Base-by-base conservation (phyloP, 37 sponge, comb jelly and placozoan species). In the Haliclona indistincta region DNA sequence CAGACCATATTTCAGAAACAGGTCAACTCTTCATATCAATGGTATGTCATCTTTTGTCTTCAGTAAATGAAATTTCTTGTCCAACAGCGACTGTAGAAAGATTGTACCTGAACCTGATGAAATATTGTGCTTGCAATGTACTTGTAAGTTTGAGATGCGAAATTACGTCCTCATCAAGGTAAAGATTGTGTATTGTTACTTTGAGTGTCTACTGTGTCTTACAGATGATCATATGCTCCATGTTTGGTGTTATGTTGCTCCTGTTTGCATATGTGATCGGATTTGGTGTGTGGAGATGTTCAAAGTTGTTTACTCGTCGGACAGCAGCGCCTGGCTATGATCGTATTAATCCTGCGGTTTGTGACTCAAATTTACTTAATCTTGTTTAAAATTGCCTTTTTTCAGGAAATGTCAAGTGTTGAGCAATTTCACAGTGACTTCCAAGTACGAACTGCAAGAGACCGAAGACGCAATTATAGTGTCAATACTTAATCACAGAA, bases 21-120 rank as follows among this genome's bases (percentile, higher is more conserved):
- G 54, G 78, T 82, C 17, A 47, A 55, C 33, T 74, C 82, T 67
- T 68, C 79, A 19, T 17, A 69, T 20, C 67, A 82, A n/a, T 88
- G 89, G 89, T 88, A 52, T 5, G 82, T 63, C 30, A 22, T 39
- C 7, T 1, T 1, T 41, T 28, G 15, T 25, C 20, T 44, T 29
- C 29, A 13, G 5, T 44, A 44, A 29, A 11, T 23, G 43, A 43
- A 37, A 44, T 19, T 70, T 15, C 8, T 28, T 19, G 8, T 44
- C 40, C 29, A 29, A 8, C 22, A 69, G 51, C 42, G 44, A 43
- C 11, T 69, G 70, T 69, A 23, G 42, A 22, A 22, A 8, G 22
- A 22, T 69, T 17, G 4, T 69, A 30, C 70, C 70, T 38, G 15
- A 20, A 23, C 30, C 70, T 43, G 51, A 41, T 69, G 70, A 69